Evolutionary conservation across 2,113 vertebrate species (phyloP).

Genomic region (Barbus barbus): DNA sequence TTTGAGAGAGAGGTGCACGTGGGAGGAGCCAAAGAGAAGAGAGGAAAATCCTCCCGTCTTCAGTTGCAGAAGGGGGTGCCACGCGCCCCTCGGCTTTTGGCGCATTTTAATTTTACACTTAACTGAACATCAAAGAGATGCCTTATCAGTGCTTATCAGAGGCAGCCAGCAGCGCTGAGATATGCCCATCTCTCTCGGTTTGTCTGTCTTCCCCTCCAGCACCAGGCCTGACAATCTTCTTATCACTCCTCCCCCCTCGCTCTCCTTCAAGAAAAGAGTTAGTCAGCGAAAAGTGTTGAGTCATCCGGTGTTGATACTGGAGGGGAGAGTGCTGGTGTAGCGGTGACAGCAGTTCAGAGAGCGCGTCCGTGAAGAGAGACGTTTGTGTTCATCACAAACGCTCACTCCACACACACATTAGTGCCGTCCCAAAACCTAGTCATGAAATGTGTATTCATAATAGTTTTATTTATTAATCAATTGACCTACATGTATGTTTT

Average conservation of each 20-base stretch:
- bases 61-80: conserved; percentile 33
- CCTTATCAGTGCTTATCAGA: conserved; percentile 62
- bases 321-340: conserved; percentile 45
- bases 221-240: conserved; percentile 38
- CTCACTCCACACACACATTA: no score
- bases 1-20: conserved; percentile 5
- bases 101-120: conserved; percentile 69
- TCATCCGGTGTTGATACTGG: conserved; percentile 59
- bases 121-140: conserved; percentile 68
- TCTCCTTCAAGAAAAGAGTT: conserved; percentile 32
- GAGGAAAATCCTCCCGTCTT: conserved; percentile 41
- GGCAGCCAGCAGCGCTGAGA: conserved; percentile 48
- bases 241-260: background rate
- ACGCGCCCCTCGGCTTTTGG: conserved; percentile 49
- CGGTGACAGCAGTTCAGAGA: conserved; percentile 9
- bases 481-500: no score
- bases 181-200: conserved; percentile 35
- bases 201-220: conserved; percentile 13
- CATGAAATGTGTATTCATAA: no score
- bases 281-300: conserved; percentile 59
- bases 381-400: background rate
- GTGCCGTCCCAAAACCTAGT: no score
- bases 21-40: conserved; percentile 34
- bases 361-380: background rate
- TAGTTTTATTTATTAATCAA: no score